Evolutionary conservation across 2,113 vertebrate genomes (phyloP), one percentile per base, ranked within the genome.

Genomic region (Xenus cinereus): DNA sequence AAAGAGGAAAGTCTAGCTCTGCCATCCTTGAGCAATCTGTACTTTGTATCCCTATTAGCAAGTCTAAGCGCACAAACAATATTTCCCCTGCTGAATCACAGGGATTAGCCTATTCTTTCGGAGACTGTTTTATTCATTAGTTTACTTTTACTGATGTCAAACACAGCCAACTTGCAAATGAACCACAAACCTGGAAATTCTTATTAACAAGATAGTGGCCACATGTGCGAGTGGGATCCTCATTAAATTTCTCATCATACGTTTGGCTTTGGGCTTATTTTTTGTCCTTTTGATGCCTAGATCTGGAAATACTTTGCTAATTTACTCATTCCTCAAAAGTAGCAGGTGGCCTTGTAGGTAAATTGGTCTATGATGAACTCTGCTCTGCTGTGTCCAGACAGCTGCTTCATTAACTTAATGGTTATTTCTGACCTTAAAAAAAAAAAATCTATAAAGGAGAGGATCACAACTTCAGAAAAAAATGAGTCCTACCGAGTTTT

Each of bases 71-170:
- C 37, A 77, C 88, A 92, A 96, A 97, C 76, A 89, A 16, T 84
- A 82, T 95, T 92, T 89, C 88, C 91, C 90, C 62, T 35, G 45
- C 64, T 86, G 74, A 93, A 92, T 96, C 91, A 97, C 60, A 9
- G 77, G 95, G 97, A 97, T 97, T 97, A 98, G 89, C 93, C 97
- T 97, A 93, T 96, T 97, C 96, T 80, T 96, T 97, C 94, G 82
- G 67, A 69, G 63, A 51, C 87, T 87, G 80, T 67, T 97, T 94
- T 94, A 95, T 97, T 97, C 78, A 82, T 92, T 87, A 67, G 48
- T 95, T 94, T 97, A 86, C 83, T 93, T 97, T 95, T 80, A 80
- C 88, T 79, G 60, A 66, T 93, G 79, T 79, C 92, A 94, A 91
- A 84, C 85, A 84, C 68, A 84, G 91, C 74, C 95, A 97, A 96